These are phyloP conservation scores for Sardina pilchardus DNA, from an alignment of 2,113 vertebrate genomes.

Conservation along the genomic window DNA sequence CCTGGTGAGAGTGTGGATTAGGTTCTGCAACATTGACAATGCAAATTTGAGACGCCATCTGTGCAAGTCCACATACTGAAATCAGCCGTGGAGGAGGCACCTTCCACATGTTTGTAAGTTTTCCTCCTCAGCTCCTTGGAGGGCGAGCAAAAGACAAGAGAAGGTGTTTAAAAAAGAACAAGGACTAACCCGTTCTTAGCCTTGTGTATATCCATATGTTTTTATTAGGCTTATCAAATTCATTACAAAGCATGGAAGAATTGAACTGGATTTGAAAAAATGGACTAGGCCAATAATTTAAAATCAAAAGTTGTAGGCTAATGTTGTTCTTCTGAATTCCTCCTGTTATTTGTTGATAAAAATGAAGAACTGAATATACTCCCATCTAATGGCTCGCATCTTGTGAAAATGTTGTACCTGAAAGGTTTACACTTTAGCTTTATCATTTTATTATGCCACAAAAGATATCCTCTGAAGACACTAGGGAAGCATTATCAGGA, in stretches of 20 bases:
- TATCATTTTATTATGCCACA: background rate
- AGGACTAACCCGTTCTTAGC: background rate
- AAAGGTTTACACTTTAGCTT: background rate
- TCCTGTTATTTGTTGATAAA: background rate
- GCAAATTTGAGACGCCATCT: slow-evolving; percentile 39
- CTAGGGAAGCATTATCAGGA: background rate
- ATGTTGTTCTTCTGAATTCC: background rate
- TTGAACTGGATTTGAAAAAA: background rate
- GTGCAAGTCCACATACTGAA: slow-evolving; percentile 17
- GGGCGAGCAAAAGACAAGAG: background rate
- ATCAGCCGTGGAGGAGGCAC: slow-evolving; percentile 35
- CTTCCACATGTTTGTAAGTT: slow-evolving; percentile 22
- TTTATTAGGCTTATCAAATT: background rate
- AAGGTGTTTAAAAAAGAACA: background rate
- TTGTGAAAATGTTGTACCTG: background rate
- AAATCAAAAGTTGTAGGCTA: background rate
- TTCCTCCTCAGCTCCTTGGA: background rate
- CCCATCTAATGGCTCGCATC: background rate
- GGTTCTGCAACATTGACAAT: slow-evolving; percentile 38
- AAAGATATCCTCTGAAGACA: background rate
- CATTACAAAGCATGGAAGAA: background rate
- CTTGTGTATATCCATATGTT: background rate
- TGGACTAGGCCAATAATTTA: too few species aligned
- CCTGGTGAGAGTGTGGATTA: slow-evolving; percentile 41
- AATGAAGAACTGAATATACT: background rate